A percentile compares a stretch with the other conserved stretches of the same genome.
These are phyloP conservation scores for Perca schrenkii DNA, from an alignment of 2,113 vertebrate genomes.

Conservation along the genomic window DNA sequence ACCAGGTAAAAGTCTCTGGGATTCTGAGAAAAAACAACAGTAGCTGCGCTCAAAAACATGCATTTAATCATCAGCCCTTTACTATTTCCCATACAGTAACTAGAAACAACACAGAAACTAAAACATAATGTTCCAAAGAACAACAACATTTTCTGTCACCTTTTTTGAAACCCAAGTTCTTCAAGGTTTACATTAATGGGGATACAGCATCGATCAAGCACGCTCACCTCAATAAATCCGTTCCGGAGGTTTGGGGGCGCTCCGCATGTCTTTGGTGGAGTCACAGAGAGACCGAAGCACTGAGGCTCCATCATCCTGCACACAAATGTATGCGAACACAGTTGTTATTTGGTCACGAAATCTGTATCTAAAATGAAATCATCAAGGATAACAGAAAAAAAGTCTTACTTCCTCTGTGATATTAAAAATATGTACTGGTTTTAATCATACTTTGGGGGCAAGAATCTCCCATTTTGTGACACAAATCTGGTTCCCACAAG, in stretches of 20 bases:
- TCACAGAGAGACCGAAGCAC: slow-evolving; percentile 88
- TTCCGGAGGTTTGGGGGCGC: slow-evolving; percentile 88
- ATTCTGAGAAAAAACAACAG: slow-evolving; percentile 63
- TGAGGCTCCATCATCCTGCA: slow-evolving; percentile 92
- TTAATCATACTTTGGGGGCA: background rate
- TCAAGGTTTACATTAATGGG: background rate
- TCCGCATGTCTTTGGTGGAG: slow-evolving; percentile 86
- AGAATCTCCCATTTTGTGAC: background rate
- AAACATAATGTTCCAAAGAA: too few relatives aligned
- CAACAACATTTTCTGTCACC: too few relatives aligned
- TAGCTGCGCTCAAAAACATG: background rate
- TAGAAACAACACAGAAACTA: background rate
- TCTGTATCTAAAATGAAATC: background rate
- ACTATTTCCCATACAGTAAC: background rate
- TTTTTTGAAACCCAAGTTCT: background rate
- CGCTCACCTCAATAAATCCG: slow-evolving; percentile 88
- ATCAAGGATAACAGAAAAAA: background rate
- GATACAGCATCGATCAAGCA: background rate
- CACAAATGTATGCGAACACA: background rate
- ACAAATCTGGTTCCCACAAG: background rate
- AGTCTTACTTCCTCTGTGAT: background rate
- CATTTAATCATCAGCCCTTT: too few relatives aligned
- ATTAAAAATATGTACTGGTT: background rate
- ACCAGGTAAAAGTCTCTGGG: slow-evolving; percentile 83
- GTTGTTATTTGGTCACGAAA: background rate